These are phyloP conservation scores for Heterotilapia buettikoferi DNA, from an alignment of 2,113 vertebrate genomes.

Conservation along the genomic window DNA sequence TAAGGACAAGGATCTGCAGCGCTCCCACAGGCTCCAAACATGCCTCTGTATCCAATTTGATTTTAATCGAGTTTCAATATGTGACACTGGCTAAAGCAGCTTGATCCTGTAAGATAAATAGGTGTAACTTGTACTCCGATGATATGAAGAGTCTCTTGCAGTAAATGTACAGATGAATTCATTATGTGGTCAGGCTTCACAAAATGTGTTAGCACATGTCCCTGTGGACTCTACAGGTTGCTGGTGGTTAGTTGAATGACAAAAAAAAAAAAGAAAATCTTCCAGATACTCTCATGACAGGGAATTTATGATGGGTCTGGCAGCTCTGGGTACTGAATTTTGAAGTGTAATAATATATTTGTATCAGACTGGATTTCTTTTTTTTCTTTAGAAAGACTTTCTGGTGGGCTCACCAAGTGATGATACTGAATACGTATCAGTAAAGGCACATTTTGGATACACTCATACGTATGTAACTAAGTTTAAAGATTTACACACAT, in stretches of 20 bases:
- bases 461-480: conserved; percentile 24
- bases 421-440: conserved; percentile 15
- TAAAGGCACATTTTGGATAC: conserved; percentile 40
- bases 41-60: conserved; percentile 8
- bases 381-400: conserved; percentile 13
- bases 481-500: conserved; percentile 12
- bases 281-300: not conserved
- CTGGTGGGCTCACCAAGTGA: conserved; percentile 21
- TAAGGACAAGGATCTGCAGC: not conserved
- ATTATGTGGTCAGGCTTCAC: conserved; percentile 2
- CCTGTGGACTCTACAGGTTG: not conserved
- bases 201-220: not conserved
- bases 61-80: not conserved
- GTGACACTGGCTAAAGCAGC: not conserved
- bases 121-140: conserved; percentile 26
- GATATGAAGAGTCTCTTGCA: conserved; percentile 38
- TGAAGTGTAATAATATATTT: not conserved
- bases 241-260: not conserved
- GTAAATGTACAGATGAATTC: conserved; percentile 53
- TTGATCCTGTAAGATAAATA: conserved; percentile 23
- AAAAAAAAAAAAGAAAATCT: not conserved
- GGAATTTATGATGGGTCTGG: not conserved
- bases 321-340: conserved; percentile 2
- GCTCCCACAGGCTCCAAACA: not conserved
- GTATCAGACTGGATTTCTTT: conserved; percentile 5